Base-by-base conservation (phyloP, 2,888 invertebrate species). In the Nudaria mundana region DNA sequence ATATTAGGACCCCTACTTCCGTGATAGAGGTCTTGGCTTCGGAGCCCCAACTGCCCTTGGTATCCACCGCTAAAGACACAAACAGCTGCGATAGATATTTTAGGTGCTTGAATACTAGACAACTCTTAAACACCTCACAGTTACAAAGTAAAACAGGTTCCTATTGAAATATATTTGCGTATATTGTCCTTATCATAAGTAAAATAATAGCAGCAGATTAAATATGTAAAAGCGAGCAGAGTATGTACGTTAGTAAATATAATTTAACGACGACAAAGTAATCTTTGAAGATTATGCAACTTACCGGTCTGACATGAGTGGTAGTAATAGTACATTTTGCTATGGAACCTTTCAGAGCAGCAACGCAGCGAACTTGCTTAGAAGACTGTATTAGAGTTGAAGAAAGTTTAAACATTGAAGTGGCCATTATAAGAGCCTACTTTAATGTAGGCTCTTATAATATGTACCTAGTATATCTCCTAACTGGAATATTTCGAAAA, bases 241-340 rank as follows among this genome's bases (percentile, higher is more conserved):
- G 1, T 15, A 16, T 3, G 3, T 18, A 10, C 8, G 3, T 20
- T 37, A 48, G 2, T 22, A 3, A 10, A n/a, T 11, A 14, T 6
- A 24, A 4, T 8, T 11, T 12, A 26, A 2, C 2, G 30, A 23
- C 14, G 6, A 32, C n/a, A n/a, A n/a, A n/a, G n/a, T n/a, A n/a
- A n/a, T n/a, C n/a, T n/a, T n/a, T n/a, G n/a, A 14, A 54, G 69
- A 68, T 87, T 87, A 87, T 84, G 86, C 86, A 88, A 87, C 87
- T 85, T 83, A 88, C 88, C 77, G 76, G 66, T 43, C 55, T 59
- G 62, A 76, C 79, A 72, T 71, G 73, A 57, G 84, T 76, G 15
- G 87, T 86, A 2, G 79, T 76, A 46, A 87, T 71, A 52, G 77
- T 70, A 40, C 71, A 58, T 52, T 79, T 77, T 40, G 83, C 60